A percentile compares a stretch with the other conserved stretches of the same genome.
These are phyloP conservation scores for Gambusia affinis DNA, from an alignment of 2,113 vertebrate species.

Conservation along the genomic window DNA sequence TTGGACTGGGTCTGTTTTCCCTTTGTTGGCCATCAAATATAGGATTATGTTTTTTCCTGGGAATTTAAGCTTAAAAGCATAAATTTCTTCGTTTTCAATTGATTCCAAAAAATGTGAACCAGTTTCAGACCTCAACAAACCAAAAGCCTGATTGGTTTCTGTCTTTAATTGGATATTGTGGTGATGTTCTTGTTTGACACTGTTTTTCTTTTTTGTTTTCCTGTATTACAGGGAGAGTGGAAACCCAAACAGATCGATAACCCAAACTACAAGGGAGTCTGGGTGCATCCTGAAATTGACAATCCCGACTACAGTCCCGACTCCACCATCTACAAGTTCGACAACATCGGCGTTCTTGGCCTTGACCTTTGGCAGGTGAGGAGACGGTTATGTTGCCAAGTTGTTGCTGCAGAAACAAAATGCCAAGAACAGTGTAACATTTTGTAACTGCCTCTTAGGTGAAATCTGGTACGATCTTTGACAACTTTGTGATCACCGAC, in stretches of 20 bases:
- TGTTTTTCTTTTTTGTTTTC: not conserved
- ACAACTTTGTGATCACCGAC: slow-evolving; percentile 86
- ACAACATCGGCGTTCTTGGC: slow-evolving; percentile 82
- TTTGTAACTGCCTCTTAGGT: slow-evolving; percentile 71
- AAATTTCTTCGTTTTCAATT: not conserved
- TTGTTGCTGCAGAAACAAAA: not conserved
- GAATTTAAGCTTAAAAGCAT: not conserved
- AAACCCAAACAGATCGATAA: slow-evolving; percentile 85
- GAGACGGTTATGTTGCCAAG: not conserved
- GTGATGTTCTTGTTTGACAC: not conserved
- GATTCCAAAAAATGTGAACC: not conserved
- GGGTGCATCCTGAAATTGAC: slow-evolving; percentile 86
- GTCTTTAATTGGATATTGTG: not conserved
- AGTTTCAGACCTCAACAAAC: not conserved
- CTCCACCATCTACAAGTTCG: slow-evolving; percentile 81
- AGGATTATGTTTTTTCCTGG: not conserved
- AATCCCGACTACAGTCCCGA: slow-evolving; percentile 80
- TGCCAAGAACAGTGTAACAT: not conserved
- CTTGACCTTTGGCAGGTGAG: slow-evolving; percentile 91
- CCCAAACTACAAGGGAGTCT: slow-evolving; percentile 82
- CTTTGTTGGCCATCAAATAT: not conserved
- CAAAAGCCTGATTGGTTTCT: not conserved
- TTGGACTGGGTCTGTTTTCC: not conserved
- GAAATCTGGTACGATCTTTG: slow-evolving; percentile 89
- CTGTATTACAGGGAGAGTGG: slow-evolving; percentile 81